Percentiles rank a stretch among this genome's conserved stretches.
Conservation (phyloP, 2,797 vertebrate species). For the Sylvia borin region DNA sequence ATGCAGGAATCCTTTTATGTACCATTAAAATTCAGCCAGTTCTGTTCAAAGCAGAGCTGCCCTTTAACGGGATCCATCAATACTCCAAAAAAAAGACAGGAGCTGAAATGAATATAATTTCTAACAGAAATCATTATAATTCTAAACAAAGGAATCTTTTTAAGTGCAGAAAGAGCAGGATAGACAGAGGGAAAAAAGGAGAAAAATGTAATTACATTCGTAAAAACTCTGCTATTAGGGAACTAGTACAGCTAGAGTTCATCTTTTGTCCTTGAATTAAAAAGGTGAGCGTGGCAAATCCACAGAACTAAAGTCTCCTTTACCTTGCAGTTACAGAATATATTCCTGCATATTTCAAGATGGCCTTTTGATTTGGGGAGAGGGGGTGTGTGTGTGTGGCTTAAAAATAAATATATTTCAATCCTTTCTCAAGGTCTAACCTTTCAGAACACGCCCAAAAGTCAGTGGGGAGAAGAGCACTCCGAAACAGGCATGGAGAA, state of each 20-base stretch:
- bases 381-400: too few relatives aligned
- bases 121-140: slow-evolving; percentile 49
- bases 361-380: neutral
- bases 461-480: neutral
- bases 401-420: neutral
- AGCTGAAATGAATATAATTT: slow-evolving; percentile 46
- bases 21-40: slow-evolving; percentile 36
- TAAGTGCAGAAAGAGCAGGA: slow-evolving; percentile 1
- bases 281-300: neutral
- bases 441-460: slow-evolving; percentile 1
- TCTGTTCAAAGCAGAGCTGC: slow-evolving; percentile 6
- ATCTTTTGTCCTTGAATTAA: slow-evolving; percentile 57
- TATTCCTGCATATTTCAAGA: slow-evolving; percentile 25
- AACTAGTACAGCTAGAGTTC: neutral
- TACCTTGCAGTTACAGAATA: slow-evolving; percentile 24
- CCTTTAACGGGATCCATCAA: slow-evolving; percentile 7
- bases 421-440: slow-evolving; percentile 2
- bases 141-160: slow-evolving; percentile 54
- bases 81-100: slow-evolving; percentile 33
- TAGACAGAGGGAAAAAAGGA: neutral
- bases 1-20: slow-evolving; percentile 50
- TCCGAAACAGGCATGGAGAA: neutral
- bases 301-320: slow-evolving; percentile 3
- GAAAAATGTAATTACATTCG: slow-evolving; percentile 38
- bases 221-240: slow-evolving; percentile 3